Base-by-base conservation (phyloP, 2,113 vertebrate species). In the Perognathus longimembris region DNA sequence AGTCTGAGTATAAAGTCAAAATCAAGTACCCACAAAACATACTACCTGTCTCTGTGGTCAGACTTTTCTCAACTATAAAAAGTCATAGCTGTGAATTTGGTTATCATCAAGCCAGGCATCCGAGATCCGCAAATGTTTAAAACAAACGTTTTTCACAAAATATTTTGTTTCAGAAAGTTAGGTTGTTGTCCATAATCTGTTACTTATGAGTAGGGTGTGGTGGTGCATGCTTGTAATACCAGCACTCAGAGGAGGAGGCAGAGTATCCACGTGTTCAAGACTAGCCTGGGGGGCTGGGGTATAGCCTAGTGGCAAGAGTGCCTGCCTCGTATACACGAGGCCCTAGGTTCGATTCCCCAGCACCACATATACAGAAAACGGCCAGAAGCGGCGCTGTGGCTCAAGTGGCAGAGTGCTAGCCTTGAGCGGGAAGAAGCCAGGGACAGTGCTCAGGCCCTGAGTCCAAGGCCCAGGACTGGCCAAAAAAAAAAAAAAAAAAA, bases 141-240 rank as follows among this genome's bases (percentile, higher is more conserved):
- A 85, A 76, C 38, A 63, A 36, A 75, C 3, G 26, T 38, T n/a
- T n/a, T 7, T 74, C n/a, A 66, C 17, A 36, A 42, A 89, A 66
- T 21, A 36, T 15, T 69, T 75, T 70, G 9, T 85, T 91, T 90
- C 36, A 89, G 36, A 82, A 80, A 94, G 88, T 6, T 71, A 7
- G 81, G 36, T 42, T 34, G 76, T 21, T n/a, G 15, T 40, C 74
- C 74, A 42, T 69, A 75, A 66, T 80, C 59, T 57, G 81, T 63
- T 42, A 83, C 36, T 34, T 71, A 70, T 18, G 17, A 66, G 28
- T 28, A 20, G 8, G 38, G 38, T 66, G 10, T 38, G 61, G 24
- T 40, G 17, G 28, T 63, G 40, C 10, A 36, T 81, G 61, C 4
- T 9, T 66, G 18, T 30, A 28, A 78, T 59, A 32, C n/a, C 12